Evolutionary conservation across 1,140 invertebrate genomes (phyloP), one percentile per base, ranked within the genome.

Genomic region (Conus betulinus): DNA sequence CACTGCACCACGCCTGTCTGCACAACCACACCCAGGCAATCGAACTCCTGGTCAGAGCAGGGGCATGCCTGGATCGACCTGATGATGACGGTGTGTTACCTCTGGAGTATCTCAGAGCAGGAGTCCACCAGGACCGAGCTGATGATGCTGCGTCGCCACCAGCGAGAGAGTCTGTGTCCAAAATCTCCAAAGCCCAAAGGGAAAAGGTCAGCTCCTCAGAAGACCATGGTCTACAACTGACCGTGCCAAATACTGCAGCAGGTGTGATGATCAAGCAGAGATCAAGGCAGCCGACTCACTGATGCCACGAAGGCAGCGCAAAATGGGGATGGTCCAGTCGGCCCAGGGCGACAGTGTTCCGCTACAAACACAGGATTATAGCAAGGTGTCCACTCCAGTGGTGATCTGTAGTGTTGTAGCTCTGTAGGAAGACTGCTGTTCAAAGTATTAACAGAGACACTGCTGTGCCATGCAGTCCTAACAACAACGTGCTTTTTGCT

Each of bases 31-130:
- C 88, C 13, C 85, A 92, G 5, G 87, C 91, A 6, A 91, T 89
- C 13, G 81, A 90, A 17, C 85, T 90, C 17, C 90, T 93, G 0
- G 57, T 93, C 11, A 81, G 88, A n/a, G 90, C 88, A 6, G 92
- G 92, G 39, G 90, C 90, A 63, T 89, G 92, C 67, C 79, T 87
- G 39, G 88, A 92, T 10, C 84, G 90, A 1, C 82, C 88, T 5
- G 93, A 94, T 85, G 91, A 92, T 57, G 88, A 91, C 81, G 90
- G 91, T 53, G 88, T 88, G 82, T 89, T 88, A n/a, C 92, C 93
- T 4, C 82, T 91, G 63, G 89, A 93, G 53, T 93, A 93, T 87
- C 90, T 79, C 7, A 39, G 39, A 3, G 39, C 39, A 39, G 39
- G 39, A 39, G 39, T 39, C 39, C 11, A 13, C 20, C 71, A 74